Percentiles rank a stretch among this genome's conserved stretches.
These are phyloP conservation scores for Eudiplozoon nipponicum DNA, from an alignment of 2,888 invertebrate species.

Conservation along the genomic window DNA sequence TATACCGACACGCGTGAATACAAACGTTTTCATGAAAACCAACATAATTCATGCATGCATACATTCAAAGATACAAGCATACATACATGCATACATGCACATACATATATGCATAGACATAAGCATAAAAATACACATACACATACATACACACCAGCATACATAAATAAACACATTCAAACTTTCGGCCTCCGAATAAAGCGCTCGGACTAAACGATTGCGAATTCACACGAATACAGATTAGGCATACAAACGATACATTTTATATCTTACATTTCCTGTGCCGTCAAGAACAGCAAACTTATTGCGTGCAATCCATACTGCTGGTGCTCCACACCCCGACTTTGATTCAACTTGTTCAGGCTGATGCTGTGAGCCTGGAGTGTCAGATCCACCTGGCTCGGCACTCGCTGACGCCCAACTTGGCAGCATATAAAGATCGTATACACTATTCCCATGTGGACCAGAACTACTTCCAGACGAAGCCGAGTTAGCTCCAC, in stretches of 20 bases:
- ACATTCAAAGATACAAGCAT: too few species aligned
- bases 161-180: too few species aligned
- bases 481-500: conserved; percentile 40
- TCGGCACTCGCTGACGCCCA: too few species aligned
- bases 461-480: too few species aligned
- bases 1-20: too few species aligned
- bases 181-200: not conserved
- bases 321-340: conserved; percentile 55
- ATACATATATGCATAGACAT: too few species aligned
- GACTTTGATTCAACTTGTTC: conserved; percentile 39
- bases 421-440: conserved; percentile 56
- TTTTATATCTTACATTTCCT: conserved; percentile 42
- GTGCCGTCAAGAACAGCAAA: conserved; percentile 78
- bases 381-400: too few species aligned
- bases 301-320: conserved; percentile 81
- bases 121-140: too few species aligned
- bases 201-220: not conserved
- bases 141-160: too few species aligned
- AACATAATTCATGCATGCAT: too few species aligned
- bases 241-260: not conserved
- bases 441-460: conserved; percentile 68
- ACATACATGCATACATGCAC: too few species aligned
- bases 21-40: too few species aligned
- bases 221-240: not conserved
- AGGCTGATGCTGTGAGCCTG: not conserved